Conservation (phyloP, 2,888 invertebrate genomes). For the Athetis lepigone region DNA sequence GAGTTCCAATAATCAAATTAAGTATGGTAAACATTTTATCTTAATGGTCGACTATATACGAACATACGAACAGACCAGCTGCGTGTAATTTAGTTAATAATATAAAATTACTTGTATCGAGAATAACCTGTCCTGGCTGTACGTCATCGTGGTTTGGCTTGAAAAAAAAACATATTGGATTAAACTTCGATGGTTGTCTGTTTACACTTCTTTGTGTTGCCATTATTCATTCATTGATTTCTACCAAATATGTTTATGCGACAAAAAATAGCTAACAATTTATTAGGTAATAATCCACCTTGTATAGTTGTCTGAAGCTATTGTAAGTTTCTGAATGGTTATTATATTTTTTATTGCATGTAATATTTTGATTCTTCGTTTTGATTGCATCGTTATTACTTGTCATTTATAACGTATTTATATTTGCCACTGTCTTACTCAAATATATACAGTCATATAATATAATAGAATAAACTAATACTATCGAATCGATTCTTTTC, state of each 20-base stretch:
- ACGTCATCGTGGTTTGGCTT: constrained; percentile 61
- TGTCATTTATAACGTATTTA: not conserved
- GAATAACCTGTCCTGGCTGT: constrained; percentile 73
- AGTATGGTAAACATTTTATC: constrained; percentile 84
- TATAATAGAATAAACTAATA: no score
- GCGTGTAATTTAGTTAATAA: constrained; percentile 85
- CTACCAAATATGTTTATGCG: not conserved
- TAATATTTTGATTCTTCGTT: not conserved
- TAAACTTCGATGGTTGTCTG: constrained; percentile 45
- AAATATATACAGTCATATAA: not conserved
- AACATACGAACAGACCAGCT: constrained; percentile 72
- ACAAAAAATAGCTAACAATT: not conserved
- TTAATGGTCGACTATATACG: constrained; percentile 76
- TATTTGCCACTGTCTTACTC: not conserved
- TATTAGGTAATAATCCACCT: not conserved
- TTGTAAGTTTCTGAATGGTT: not conserved
- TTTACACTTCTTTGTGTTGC: constrained; percentile 52
- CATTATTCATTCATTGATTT: constrained; percentile 30
- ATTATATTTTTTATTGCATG: no score
- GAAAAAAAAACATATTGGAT: constrained; percentile 53
- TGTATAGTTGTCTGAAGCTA: not conserved
- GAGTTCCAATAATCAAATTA: constrained; percentile 85
- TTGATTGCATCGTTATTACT: not conserved
- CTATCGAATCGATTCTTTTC: no score
- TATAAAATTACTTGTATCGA: constrained; percentile 81